These are phyloP conservation scores for Julus scanicus DNA, from an alignment of 2,888 invertebrate genomes.

Conservation along the genomic window DNA sequence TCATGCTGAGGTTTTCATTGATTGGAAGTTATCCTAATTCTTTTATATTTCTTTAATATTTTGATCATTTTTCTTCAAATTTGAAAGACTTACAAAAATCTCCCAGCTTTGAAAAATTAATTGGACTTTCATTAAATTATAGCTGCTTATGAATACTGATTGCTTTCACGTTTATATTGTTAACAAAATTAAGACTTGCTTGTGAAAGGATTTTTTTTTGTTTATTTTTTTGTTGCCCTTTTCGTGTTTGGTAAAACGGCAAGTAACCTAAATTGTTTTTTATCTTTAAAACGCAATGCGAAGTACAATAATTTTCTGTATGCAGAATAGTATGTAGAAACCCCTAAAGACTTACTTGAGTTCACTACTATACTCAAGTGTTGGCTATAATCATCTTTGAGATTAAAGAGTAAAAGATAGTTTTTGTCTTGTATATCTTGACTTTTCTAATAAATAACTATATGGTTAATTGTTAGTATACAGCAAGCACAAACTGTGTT, in stretches of 20 bases:
- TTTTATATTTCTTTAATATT: neutral
- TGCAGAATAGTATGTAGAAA: too few species aligned
- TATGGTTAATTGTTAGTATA: too few species aligned
- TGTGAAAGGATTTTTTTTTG: neutral
- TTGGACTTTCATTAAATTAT: neutral
- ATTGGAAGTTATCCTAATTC: neutral
- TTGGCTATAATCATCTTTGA: too few species aligned
- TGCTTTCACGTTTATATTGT: neutral
- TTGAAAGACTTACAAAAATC: neutral
- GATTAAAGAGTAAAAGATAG: too few species aligned
- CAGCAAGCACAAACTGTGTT: neutral
- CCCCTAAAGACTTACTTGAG: too few species aligned
- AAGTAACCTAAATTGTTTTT: too few species aligned
- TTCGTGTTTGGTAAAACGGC: too few species aligned
- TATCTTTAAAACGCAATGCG: too few species aligned
- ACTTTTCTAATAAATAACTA: too few species aligned
- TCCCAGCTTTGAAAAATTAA: neutral
- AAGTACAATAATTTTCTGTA: too few species aligned
- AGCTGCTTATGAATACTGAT: neutral
- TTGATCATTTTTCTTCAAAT: neutral
- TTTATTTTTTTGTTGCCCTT: neutral
- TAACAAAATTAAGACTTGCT: neutral
- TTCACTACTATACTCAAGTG: too few species aligned
- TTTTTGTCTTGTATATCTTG: too few species aligned
- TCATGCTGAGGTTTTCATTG: neutral